phyloP scores from a whole-genome alignment of 2,113 vertebrate genomes.

The Rhea pennata region DNA sequence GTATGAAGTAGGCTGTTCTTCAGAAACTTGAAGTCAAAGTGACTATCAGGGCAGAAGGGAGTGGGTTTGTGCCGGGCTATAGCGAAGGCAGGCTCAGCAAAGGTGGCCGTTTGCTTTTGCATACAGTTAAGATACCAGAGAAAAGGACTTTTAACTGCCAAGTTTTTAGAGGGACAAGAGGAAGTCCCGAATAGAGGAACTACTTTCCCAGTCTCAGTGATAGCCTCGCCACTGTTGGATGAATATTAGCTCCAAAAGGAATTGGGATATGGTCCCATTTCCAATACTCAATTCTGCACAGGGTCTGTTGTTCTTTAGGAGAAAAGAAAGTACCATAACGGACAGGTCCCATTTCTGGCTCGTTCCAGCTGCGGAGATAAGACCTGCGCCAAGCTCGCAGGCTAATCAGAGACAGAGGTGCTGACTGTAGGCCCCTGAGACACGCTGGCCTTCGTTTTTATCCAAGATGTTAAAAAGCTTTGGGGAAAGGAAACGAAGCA shows the following conservation, averaged over 20 bases:
- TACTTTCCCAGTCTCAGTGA: background rate
- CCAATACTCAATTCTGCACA: no score
- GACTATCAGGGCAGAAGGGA: fast-evolving
- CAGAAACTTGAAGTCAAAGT: background rate
- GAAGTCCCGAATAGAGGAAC: background rate
- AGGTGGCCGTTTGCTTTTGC: background rate
- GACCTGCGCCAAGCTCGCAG: background rate
- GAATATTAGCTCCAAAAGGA: background rate
- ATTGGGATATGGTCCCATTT: background rate
- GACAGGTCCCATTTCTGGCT: background rate
- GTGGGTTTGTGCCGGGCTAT: background rate
- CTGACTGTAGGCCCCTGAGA: background rate
- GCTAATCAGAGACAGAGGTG: background rate
- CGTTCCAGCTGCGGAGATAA: background rate
- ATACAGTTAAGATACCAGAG: background rate
- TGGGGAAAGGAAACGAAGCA: background rate
- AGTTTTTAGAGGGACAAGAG: background rate
- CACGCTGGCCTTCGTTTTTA: fast-evolving
- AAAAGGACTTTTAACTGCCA: background rate
- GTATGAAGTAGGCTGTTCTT: background rate
- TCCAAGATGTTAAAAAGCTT: background rate
- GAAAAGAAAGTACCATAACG: background rate
- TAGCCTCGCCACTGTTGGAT: background rate
- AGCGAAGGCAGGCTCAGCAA: background rate
- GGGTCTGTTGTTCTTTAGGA: background rate